Evolutionary conservation across 2,113 vertebrate genomes (phyloP).

Genomic region (Athene cunicularia): DNA sequence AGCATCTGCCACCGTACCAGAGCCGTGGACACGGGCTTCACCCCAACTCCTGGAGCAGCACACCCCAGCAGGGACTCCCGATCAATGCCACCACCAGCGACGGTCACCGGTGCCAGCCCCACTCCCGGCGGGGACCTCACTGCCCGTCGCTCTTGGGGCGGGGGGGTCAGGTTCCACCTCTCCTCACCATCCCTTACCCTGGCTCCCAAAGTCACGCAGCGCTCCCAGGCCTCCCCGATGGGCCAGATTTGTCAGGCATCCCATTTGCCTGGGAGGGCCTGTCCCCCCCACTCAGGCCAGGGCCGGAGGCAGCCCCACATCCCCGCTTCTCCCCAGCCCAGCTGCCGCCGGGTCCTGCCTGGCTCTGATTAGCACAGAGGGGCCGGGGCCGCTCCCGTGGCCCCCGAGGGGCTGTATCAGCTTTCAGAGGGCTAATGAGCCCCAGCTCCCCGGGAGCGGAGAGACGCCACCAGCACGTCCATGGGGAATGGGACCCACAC

Average conservation of each 20-base stretch:
- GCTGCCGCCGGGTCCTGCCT: background rate
- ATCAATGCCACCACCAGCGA: background rate
- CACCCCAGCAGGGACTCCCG: background rate
- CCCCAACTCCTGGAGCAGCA: background rate
- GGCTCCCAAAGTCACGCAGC: background rate
- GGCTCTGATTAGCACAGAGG: constrained; percentile 46
- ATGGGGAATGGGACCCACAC: background rate
- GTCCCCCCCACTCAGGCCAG: background rate
- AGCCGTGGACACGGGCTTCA: background rate
- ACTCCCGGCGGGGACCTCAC: background rate
- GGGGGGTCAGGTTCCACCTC: background rate
- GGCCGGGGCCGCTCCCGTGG: background rate
- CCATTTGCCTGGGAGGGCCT: background rate
- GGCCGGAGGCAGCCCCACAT: background rate
- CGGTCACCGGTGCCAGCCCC: background rate
- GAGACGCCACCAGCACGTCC: background rate
- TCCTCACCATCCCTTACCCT: background rate
- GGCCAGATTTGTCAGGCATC: background rate
- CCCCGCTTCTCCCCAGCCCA: background rate
- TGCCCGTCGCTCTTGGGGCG: background rate
- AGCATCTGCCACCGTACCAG: background rate
- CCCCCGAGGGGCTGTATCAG: background rate
- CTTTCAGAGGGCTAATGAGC: constrained; percentile 48
- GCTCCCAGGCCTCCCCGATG: background rate
- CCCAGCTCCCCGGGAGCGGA: background rate